A percentile compares a stretch with the other conserved stretches of the same genome.
Conservation (phyloP, 2,888 invertebrate genomes). For the Teinopalpus imperialis region DNA sequence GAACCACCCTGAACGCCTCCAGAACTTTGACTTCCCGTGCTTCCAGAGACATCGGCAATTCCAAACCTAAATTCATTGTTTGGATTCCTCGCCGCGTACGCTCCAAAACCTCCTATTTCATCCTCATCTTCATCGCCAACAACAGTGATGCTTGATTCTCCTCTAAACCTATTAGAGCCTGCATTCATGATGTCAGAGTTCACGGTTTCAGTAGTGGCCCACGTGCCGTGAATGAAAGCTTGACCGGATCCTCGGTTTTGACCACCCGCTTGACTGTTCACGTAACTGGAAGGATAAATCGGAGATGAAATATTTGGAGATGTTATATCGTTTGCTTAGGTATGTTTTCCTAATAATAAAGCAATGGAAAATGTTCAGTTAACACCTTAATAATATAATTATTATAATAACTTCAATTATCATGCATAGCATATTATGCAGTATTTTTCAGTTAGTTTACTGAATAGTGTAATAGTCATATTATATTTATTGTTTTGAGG, state of each 20-base stretch:
- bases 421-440: no score
- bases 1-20: slow-evolving; percentile 33
- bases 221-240: slow-evolving; percentile 63
- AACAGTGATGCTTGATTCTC: slow-evolving; percentile 55
- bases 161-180: slow-evolving; percentile 58
- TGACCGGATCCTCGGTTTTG: slow-evolving; percentile 37
- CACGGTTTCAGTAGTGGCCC: slow-evolving; percentile 74
- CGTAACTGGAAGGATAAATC: slow-evolving; percentile 39
- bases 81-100: slow-evolving; percentile 59
- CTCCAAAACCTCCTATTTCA: slow-evolving; percentile 61
- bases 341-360: no score
- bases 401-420: no score
- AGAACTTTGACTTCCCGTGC: slow-evolving; percentile 31
- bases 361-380: no score
- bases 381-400: no score
- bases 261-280: slow-evolving; percentile 34
- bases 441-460: no score
- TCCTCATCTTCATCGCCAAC: slow-evolving; percentile 69
- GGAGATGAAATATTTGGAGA: no score
- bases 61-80: slow-evolving; percentile 70
- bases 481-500: no score
- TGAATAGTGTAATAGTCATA: no score
- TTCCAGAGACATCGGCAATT: slow-evolving; percentile 59
- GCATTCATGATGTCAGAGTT: slow-evolving; percentile 70
- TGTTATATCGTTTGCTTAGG: no score